A percentile compares a stretch with the other conserved stretches of the same genome.
Conservation (phyloP, 2,797 vertebrate genomes). For the Enteromius unitaeniatus region DNA sequence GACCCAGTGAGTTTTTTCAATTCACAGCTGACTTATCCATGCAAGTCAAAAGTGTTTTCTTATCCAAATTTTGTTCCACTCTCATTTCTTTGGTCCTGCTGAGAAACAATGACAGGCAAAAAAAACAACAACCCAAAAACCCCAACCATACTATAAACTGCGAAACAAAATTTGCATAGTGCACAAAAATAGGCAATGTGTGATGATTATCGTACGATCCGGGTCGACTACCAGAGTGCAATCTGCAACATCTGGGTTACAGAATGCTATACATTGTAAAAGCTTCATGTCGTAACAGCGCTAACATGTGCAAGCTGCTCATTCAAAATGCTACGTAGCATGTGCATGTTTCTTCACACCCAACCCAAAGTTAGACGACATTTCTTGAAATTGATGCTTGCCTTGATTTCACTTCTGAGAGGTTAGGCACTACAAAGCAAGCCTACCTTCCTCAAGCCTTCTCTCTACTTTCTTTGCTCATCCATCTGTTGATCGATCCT, state of each 20-base stretch:
- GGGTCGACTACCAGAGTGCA: background rate
- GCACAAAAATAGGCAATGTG: background rate
- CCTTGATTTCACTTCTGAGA: background rate
- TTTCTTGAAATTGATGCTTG: conserved; percentile 1
- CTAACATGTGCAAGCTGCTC: background rate
- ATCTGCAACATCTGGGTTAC: background rate
- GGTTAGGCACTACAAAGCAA: background rate
- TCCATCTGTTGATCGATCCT: background rate
- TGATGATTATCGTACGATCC: conserved; percentile 1
- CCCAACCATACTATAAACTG: conserved; percentile 44
- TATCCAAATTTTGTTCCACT: background rate
- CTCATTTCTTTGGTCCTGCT: conserved; percentile 75
- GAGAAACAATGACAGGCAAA: too few species aligned
- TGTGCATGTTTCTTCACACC: background rate
- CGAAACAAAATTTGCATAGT: conserved; percentile 45
- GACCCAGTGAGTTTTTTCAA: background rate
- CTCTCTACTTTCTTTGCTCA: background rate
- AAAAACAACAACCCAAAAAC: too few species aligned
- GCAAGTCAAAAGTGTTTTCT: background rate
- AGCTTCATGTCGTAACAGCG: background rate
- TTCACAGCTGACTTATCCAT: background rate
- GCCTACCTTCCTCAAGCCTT: background rate
- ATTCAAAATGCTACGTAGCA: background rate
- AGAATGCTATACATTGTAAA: background rate
- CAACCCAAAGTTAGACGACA: background rate